phyloP scores from a whole-genome alignment of 2,888 invertebrate genomes.

The Heliconius hortense region DNA sequence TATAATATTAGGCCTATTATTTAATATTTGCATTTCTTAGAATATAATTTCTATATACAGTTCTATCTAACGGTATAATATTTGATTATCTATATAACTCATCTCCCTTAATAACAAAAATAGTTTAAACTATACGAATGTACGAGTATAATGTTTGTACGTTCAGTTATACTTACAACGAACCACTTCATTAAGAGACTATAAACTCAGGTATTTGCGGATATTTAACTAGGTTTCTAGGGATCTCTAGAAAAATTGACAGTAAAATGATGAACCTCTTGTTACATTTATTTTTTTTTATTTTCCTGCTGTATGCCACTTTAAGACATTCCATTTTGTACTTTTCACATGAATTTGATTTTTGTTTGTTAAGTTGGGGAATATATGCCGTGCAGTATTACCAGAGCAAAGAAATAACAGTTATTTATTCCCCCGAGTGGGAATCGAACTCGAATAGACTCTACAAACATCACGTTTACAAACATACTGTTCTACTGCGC shows the following conservation, averaged over 20 bases:
- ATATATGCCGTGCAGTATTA: no score
- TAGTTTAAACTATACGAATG: constrained; percentile 16
- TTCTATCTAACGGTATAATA: constrained; percentile 10
- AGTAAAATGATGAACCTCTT: neutral
- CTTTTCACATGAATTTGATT: no score
- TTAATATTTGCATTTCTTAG: neutral
- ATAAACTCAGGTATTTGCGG: constrained; percentile 31
- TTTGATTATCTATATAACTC: constrained; percentile 20
- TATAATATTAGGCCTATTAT: neutral
- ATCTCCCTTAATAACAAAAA: constrained; percentile 15
- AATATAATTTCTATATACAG: neutral
- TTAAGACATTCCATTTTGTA: no score
- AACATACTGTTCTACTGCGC: neutral
- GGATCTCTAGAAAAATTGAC: constrained; percentile 9
- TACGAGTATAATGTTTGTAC: constrained; percentile 18
- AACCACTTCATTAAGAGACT: constrained; percentile 34
- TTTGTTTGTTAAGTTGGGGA: no score
- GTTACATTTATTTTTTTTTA: neutral
- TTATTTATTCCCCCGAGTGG: no score
- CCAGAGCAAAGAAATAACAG: no score
- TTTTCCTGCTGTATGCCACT: neutral
- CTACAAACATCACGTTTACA: no score
- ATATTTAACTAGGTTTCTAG: constrained; percentile 30
- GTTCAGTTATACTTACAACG: constrained; percentile 34
- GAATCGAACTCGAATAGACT: no score